Evolutionary conservation across 2,113 vertebrate genomes (phyloP).

Genomic region (Sebastes fasciatus): DNA sequence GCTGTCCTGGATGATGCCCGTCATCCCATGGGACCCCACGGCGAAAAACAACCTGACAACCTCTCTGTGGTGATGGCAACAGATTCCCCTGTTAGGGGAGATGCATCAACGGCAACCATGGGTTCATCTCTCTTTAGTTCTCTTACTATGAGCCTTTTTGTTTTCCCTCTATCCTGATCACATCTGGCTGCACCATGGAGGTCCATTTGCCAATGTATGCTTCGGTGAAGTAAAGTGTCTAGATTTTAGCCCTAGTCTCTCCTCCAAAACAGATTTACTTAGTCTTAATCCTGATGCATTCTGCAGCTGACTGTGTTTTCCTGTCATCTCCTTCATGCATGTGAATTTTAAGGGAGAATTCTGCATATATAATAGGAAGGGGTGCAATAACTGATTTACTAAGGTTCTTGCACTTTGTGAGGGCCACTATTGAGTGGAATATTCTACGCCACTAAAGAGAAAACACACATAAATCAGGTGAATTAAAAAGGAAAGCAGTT

Average conservation of each 20-base stretch:
- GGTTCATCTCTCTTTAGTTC: background rate
- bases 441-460: background rate
- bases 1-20: slow-evolving; percentile 22
- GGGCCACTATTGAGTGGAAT: background rate
- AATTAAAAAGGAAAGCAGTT: background rate
- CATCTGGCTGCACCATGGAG: background rate
- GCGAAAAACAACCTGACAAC: background rate
- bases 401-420: background rate
- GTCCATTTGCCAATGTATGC: background rate
- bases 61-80: background rate
- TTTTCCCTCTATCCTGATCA: background rate
- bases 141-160: background rate
- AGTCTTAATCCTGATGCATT: background rate
- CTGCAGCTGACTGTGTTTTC: background rate
- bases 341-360: background rate
- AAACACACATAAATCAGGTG: background rate
- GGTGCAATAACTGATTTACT: background rate
- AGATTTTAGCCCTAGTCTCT: background rate
- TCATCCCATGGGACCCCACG: background rate
- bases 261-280: background rate
- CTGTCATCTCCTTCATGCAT: background rate
- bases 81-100: background rate
- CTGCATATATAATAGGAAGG: background rate
- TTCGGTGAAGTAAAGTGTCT: background rate
- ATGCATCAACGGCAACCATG: background rate